phyloP scores from a whole-genome alignment of 1,140 invertebrate genomes.

The Drosophila biarmipes region DNA sequence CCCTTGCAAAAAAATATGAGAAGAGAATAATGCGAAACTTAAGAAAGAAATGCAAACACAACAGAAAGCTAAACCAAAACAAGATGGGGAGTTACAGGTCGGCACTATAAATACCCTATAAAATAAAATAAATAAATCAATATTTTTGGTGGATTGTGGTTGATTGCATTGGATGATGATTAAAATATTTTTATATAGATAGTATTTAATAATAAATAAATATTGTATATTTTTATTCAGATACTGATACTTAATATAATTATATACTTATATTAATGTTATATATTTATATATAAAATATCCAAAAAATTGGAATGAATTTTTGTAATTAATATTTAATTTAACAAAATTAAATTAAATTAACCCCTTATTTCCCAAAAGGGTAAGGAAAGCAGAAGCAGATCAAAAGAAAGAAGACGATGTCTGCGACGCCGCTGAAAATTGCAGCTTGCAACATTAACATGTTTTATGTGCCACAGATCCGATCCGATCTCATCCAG shows the following conservation, averaged over 20 bases:
- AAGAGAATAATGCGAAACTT: slow-evolving; percentile 1
- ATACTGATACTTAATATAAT: no score
- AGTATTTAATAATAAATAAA: no score
- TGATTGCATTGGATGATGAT: no score
- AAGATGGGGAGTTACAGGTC: slow-evolving; percentile 1
- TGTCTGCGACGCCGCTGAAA: slow-evolving; percentile 22
- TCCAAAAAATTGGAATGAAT: no score
- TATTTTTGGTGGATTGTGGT: not conserved
- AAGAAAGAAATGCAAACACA: slow-evolving; percentile 35
- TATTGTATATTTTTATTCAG: no score
- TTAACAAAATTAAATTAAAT: not conserved
- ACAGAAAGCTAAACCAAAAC: slow-evolving; percentile 37
- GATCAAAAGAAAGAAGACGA: slow-evolving; percentile 32
- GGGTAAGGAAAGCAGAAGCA: slow-evolving; percentile 39
- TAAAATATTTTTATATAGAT: no score
- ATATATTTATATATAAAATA: no score
- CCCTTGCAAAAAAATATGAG: slow-evolving; percentile 29
- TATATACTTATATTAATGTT: no score
- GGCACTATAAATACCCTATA: not conserved
- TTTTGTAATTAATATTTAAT: not conserved
- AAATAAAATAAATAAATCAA: not conserved
- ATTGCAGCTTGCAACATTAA: slow-evolving; percentile 80
- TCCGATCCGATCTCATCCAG: slow-evolving; percentile 15
- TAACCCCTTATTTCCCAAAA: not conserved
- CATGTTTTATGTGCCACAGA: slow-evolving; percentile 65